A percentile compares a stretch with the other conserved stretches of the same genome.
These are phyloP conservation scores for Myotis lucifugus DNA, from an alignment of 2,113 vertebrate species.

Conservation along the genomic window DNA sequence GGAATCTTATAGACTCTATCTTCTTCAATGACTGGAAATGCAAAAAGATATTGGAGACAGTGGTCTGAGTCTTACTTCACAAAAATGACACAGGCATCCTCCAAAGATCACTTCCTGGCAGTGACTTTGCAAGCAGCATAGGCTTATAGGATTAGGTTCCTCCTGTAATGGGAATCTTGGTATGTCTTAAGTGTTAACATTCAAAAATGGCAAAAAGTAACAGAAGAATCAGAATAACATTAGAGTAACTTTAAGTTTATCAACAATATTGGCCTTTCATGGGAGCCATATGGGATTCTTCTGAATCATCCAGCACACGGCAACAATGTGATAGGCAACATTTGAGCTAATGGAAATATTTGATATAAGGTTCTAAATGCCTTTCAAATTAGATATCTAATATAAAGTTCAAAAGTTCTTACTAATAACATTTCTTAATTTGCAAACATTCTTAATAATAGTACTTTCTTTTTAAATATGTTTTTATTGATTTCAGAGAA, in stretches of 20 bases:
- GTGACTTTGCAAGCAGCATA: neutral
- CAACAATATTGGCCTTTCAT: neutral
- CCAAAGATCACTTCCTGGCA: neutral
- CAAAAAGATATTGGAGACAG: neutral
- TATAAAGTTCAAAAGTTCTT: slow-evolving; percentile 13
- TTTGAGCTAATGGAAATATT: neutral
- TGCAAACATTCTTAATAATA: neutral
- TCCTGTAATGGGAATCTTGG: neutral
- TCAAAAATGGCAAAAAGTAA: slow-evolving; percentile 24
- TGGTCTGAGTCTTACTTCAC: neutral
- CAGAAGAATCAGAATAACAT: neutral
- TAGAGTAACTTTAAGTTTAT: neutral
- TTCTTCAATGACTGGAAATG: slow-evolving; percentile 20
- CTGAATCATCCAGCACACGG: slow-evolving; percentile 3
- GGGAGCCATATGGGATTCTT: neutral
- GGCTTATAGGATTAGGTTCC: neutral
- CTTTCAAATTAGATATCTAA: slow-evolving; percentile 37
- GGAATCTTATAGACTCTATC: neutral
- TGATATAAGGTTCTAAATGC: slow-evolving; percentile 5
- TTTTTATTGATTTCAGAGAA: no score
- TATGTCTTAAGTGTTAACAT: neutral
- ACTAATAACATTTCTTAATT: slow-evolving; percentile 35
- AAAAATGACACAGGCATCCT: neutral
- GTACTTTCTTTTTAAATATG: neutral
- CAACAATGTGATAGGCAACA: neutral